Base-by-base conservation (phyloP, 1,140 invertebrate genomes). In the Tetranychus urticae region DNA sequence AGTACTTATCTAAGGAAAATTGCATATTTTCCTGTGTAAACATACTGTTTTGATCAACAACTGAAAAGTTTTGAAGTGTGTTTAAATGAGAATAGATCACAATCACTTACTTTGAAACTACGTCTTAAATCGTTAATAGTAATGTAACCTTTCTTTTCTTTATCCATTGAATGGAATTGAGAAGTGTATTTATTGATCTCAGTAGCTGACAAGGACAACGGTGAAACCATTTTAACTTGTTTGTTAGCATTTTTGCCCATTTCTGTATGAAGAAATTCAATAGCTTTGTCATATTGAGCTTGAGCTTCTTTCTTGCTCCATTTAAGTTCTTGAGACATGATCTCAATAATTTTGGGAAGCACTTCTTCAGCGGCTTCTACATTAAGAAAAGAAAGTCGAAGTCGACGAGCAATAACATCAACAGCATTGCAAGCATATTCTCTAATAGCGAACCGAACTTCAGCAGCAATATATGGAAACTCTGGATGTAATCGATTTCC, bases 381-480 rank as follows among this genome's bases (percentile, higher is more conserved):
- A 72, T 97, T 97, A 57, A 97, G 78, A 75, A 98, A 99, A 8
- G 93, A 85, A 36, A 99, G 76, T 56, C 96, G 79, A 31, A 96
- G 77, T 36, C 96, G 78, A 56, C 93, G 77, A 3, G 91, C 92
- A 64, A 99, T 86, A 77, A 99, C 88, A 72, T 99, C 96, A 35
- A 97, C 82, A 0, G 92, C 89, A 0, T 88, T 88, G 71, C 86
- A 85, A 8, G 94, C 96, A 72, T 98, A 98, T 74, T 99, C 94
- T 45, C 83, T 79, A 37, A 88, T 80, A 34, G 93, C 93, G 71
- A 97, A 97, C 60, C 79, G 63, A 66, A 94, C 88, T 79, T 98
- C 93, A 23, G 92, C 93, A 71, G 97, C 94, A 68, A 99, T 89
- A 70, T 98, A 99, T 0, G 94, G 93, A 72, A 96, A 98, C 73